A percentile compares a stretch with the other conserved stretches of the same genome.
These are phyloP conservation scores for Corydoras maculifer DNA, from an alignment of 2,113 vertebrate species.

Conservation along the genomic window DNA sequence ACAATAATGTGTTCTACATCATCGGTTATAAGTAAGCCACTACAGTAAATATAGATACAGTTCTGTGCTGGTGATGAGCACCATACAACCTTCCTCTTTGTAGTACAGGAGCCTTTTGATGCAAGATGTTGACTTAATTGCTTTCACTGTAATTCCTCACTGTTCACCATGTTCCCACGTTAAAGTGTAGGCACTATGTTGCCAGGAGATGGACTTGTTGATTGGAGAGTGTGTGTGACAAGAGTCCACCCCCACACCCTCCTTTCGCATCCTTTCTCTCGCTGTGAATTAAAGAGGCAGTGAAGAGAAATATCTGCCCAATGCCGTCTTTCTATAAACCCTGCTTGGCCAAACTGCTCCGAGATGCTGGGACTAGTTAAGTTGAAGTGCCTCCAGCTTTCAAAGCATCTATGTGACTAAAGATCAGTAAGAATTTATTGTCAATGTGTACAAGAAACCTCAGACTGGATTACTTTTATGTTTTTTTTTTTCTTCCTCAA, in stretches of 20 bases:
- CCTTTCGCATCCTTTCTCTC: conserved; percentile 29
- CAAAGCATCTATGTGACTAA: too few relatives aligned
- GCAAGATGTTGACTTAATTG: conserved; percentile 12
- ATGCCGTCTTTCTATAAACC: not conserved
- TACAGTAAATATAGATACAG: too few relatives aligned
- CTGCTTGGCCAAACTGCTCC: too few relatives aligned
- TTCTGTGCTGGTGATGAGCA: too few relatives aligned
- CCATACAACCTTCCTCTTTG: not conserved
- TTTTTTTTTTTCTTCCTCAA: too few relatives aligned
- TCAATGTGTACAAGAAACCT: too few relatives aligned
- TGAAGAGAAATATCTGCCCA: conserved; percentile 14
- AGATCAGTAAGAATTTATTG: too few relatives aligned
- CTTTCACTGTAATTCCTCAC: conserved; percentile 21
- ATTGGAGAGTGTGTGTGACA: conserved; percentile 24
- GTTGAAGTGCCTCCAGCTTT: not conserved
- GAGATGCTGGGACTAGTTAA: conserved; percentile 4
- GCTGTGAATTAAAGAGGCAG: conserved; percentile 19
- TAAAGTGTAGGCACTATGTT: conserved; percentile 30
- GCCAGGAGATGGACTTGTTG: conserved; percentile 22
- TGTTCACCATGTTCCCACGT: conserved; percentile 8
- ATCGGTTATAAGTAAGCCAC: too few relatives aligned
- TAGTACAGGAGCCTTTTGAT: not conserved
- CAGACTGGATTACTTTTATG: too few relatives aligned
- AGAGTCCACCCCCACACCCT: conserved; percentile 38
- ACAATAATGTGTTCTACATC: too few relatives aligned